Evolutionary conservation across 2,888 invertebrate genomes (phyloP).

Genomic region (Deladenus siricidicola): DNA sequence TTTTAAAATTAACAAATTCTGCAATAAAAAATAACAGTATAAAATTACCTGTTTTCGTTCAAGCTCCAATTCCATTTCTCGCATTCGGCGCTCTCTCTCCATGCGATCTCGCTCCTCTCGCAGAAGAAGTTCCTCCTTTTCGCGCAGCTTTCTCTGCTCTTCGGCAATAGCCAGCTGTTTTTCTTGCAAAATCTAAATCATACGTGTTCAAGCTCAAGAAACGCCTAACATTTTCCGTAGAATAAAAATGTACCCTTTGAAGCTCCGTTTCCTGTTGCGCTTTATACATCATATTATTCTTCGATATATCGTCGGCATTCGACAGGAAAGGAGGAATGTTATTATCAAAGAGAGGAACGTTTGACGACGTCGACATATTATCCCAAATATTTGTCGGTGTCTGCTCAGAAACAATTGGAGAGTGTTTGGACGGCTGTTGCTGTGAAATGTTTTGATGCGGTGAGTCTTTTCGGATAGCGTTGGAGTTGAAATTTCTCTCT

Average conservation of each 20-base stretch:
- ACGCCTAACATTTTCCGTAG: neutral
- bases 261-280: too few relatives aligned
- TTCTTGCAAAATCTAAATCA: constrained; percentile 5
- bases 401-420: too few relatives aligned
- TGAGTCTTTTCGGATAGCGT: too few relatives aligned
- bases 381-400: too few relatives aligned
- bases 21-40: neutral
- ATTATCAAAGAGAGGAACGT: too few relatives aligned
- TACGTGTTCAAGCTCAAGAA: neutral
- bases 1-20: neutral
- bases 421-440: too few relatives aligned
- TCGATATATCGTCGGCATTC: too few relatives aligned
- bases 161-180: constrained; percentile 21
- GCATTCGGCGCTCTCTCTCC: constrained; percentile 27
- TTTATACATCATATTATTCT: too few relatives aligned
- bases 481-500: too few relatives aligned
- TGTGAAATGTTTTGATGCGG: too few relatives aligned
- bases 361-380: too few relatives aligned
- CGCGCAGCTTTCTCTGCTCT: constrained; percentile 32
- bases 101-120: constrained; percentile 29
- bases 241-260: neutral
- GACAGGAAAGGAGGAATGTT: too few relatives aligned
- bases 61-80: constrained; percentile 29
- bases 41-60: constrained; percentile 18
- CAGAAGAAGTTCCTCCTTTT: constrained; percentile 26